Evolutionary conservation across 2,888 invertebrate species (phyloP).

Genomic region (Elysia crispata): DNA sequence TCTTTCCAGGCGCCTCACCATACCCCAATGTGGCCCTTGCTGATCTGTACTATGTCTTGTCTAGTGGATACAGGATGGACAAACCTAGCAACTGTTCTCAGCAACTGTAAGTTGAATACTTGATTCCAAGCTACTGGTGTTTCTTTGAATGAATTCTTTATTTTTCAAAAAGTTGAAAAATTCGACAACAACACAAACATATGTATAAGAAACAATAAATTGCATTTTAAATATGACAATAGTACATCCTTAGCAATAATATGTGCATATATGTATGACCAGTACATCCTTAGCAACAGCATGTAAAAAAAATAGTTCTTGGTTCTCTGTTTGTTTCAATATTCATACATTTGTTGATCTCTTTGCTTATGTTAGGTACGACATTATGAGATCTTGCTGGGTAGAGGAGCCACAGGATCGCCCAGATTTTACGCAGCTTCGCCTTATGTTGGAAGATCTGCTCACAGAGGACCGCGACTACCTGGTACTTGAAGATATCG

Average conservation of each 20-base stretch:
- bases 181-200: too few relatives aligned
- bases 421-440: slow-evolving; percentile 71
- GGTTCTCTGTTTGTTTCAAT: too few relatives aligned
- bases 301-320: too few relatives aligned
- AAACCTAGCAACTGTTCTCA: slow-evolving; percentile 74
- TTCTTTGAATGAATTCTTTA: too few relatives aligned
- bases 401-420: slow-evolving; percentile 69
- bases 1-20: slow-evolving; percentile 70
- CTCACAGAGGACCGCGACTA: slow-evolving; percentile 71
- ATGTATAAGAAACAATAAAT: too few relatives aligned
- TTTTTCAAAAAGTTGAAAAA: too few relatives aligned
- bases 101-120: slow-evolving; percentile 69
- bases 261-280: too few relatives aligned
- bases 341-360: too few relatives aligned
- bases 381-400: slow-evolving; percentile 75
- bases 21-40: slow-evolving; percentile 73
- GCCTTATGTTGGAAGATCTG: slow-evolving; percentile 71
- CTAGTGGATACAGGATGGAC: slow-evolving; percentile 75
- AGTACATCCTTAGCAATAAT: too few relatives aligned
- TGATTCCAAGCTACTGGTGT: neutral
- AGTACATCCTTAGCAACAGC: too few relatives aligned
- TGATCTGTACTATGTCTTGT: slow-evolving; percentile 71
- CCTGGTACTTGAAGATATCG: slow-evolving; percentile 73
- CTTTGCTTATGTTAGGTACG: too few relatives aligned
- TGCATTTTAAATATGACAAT: too few relatives aligned